Evolutionary conservation across 2,797 vertebrate species (phyloP).

Genomic region (Erithacus rubecula): DNA sequence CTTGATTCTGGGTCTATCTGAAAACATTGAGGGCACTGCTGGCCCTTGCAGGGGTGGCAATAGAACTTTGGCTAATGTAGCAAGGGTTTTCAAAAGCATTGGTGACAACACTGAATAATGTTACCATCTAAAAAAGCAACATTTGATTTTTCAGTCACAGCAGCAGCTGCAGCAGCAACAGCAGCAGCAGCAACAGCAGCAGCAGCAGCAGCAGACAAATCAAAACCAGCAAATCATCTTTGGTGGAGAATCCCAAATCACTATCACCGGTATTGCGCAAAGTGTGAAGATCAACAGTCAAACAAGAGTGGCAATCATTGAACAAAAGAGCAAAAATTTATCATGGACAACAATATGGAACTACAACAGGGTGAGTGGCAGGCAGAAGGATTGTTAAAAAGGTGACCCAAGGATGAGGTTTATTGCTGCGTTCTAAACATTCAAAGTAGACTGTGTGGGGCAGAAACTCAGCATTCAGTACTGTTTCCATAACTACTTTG

Average conservation of each 20-base stretch:
- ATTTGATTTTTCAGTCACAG: background rate
- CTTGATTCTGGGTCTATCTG: too few species aligned
- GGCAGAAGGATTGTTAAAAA: background rate
- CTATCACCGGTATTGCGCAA: background rate
- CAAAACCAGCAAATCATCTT: background rate
- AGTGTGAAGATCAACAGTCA: background rate
- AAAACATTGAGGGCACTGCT: background rate
- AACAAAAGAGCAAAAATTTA: background rate
- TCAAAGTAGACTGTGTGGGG: fast-evolving
- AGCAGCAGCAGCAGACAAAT: background rate
- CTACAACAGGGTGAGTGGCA: background rate
- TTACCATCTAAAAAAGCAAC: background rate
- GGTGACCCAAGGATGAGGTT: fast-evolving
- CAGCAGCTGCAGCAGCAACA: background rate
- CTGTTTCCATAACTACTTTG: fast-evolving
- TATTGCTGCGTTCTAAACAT: fast-evolving
- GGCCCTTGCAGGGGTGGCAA: background rate
- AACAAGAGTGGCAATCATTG: background rate
- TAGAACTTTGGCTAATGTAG: background rate
- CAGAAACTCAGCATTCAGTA: fast-evolving
- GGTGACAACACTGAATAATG: background rate
- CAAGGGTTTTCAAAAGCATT: background rate
- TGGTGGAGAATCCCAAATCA: background rate
- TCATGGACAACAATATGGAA: background rate
- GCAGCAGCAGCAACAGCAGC: background rate